Conservation (phyloP, 2,797 vertebrate genomes). For the Platyrinchus mystaceus region DNA sequence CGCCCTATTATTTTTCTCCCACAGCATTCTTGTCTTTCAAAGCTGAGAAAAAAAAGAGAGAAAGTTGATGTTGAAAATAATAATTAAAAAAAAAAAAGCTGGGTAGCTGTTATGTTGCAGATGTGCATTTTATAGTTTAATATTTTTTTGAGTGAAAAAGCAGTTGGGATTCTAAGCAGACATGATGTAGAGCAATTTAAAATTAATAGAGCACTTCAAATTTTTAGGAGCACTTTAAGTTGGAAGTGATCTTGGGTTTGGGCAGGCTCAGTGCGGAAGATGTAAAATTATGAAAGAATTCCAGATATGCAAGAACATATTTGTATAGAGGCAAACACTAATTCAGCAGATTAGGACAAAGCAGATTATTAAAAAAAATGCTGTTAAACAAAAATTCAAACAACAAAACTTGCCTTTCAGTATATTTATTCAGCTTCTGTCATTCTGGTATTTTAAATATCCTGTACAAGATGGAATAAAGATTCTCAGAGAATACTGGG, state of each 20-base stretch:
- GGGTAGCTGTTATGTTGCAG: conserved; percentile 18
- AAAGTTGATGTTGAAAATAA: conserved; percentile 9
- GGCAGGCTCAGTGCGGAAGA: not conserved
- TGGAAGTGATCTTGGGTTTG: conserved; percentile 46
- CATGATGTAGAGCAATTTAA: conserved; percentile 58
- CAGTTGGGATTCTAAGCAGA: conserved; percentile 47
- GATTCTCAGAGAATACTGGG: not conserved
- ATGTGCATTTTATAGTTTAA: conserved; percentile 49
- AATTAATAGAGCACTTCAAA: conserved; percentile 61
- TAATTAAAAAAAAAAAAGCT: not conserved
- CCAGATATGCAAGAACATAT: not conserved
- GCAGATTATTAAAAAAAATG: not conserved
- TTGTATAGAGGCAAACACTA: not conserved
- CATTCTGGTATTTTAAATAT: not conserved
- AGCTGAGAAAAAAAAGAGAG: not conserved
- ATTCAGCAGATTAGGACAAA: not conserved
- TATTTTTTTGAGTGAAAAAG: conserved; percentile 9
- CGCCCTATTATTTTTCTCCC: not conserved
- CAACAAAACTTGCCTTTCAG: not conserved
- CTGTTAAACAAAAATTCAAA: not conserved
- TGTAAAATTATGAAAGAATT: conserved; percentile 12
- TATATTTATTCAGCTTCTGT: not conserved
- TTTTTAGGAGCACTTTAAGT: conserved; percentile 59
- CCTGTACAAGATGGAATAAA: fast-evolving
- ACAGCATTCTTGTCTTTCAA: not conserved